Conservation (phyloP, 2,888 invertebrate genomes). For the Pristionchus arcanus region DNA sequence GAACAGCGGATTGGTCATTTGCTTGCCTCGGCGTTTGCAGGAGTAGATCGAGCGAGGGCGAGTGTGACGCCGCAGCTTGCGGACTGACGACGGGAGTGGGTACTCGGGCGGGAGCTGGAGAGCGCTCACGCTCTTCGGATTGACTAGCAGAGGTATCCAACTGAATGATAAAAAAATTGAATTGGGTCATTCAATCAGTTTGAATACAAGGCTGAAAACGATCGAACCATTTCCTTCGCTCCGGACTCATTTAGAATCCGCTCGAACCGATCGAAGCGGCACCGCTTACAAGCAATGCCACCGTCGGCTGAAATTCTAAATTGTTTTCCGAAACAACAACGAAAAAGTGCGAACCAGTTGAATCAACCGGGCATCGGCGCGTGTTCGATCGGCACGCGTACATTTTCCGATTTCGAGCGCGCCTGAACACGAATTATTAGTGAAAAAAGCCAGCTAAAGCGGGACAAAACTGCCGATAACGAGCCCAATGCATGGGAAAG, state of each 20-base stretch:
- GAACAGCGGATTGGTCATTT: too few relatives aligned
- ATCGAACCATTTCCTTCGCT: not conserved
- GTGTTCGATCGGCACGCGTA: conserved; percentile 32
- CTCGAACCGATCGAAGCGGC: conserved; percentile 23
- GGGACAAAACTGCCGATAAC: too few relatives aligned
- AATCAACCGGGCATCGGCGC: not conserved
- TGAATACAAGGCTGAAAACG: not conserved
- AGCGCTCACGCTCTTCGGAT: not conserved
- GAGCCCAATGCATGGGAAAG: too few relatives aligned
- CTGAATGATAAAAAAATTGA: too few relatives aligned
- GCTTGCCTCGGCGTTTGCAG: not conserved
- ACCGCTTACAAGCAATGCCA: not conserved
- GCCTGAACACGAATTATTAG: not conserved
- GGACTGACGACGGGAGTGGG: not conserved
- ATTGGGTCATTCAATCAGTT: too few relatives aligned
- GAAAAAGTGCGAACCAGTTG: not conserved
- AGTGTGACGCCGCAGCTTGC: not conserved
- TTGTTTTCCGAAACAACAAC: not conserved
- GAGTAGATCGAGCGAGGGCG: not conserved
- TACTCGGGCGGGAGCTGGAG: not conserved
- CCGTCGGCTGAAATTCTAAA: not conserved
- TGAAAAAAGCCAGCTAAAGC: not conserved
- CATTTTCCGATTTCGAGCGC: not conserved
- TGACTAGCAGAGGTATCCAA: too few relatives aligned
- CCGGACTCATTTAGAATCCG: not conserved